Evolutionary conservation across 1,140 invertebrate genomes (phyloP).

Genomic region (Eufriesea mexicana): DNA sequence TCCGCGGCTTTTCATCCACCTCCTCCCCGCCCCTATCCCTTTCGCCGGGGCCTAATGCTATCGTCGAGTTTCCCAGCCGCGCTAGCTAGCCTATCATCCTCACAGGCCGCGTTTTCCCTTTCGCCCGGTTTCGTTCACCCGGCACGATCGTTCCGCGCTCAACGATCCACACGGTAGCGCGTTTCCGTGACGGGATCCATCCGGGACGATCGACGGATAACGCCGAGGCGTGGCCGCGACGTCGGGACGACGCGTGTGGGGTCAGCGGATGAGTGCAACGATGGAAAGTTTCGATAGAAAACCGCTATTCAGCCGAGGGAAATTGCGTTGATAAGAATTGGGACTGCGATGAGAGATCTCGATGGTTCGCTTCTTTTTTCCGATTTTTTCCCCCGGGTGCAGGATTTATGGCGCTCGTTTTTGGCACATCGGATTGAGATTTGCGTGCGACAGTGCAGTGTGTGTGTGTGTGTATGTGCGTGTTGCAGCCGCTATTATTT

Average conservation of each 20-base stretch:
- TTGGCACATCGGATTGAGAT: background rate
- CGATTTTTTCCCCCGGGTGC: too few species aligned
- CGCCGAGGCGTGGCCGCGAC: slow-evolving; percentile 51
- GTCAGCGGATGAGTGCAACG: slow-evolving; percentile 15
- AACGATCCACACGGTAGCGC: slow-evolving; percentile 49
- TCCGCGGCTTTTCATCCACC: slow-evolving; percentile 5
- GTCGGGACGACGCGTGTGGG: slow-evolving; percentile 35
- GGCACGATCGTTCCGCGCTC: background rate
- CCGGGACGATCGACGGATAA: slow-evolving; percentile 57
- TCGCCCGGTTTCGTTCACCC: background rate
- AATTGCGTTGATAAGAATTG: background rate
- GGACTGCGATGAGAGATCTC: background rate
- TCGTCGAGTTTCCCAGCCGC: slow-evolving; percentile 6
- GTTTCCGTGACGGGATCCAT: slow-evolving; percentile 48
- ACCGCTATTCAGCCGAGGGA: too few species aligned
- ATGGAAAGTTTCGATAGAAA: slow-evolving; percentile 31
- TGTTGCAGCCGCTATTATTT: background rate
- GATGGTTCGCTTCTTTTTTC: background rate
- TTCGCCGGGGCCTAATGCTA: slow-evolving; percentile 6
- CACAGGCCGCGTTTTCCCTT: background rate
- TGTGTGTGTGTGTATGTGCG: background rate
- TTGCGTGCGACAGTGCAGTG: background rate
- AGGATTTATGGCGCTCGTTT: background rate
- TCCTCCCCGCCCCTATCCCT: too few species aligned
- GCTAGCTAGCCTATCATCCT: background rate